Base-by-base conservation (phyloP, 2,888 invertebrate species). In the Eledona agricola region DNA sequence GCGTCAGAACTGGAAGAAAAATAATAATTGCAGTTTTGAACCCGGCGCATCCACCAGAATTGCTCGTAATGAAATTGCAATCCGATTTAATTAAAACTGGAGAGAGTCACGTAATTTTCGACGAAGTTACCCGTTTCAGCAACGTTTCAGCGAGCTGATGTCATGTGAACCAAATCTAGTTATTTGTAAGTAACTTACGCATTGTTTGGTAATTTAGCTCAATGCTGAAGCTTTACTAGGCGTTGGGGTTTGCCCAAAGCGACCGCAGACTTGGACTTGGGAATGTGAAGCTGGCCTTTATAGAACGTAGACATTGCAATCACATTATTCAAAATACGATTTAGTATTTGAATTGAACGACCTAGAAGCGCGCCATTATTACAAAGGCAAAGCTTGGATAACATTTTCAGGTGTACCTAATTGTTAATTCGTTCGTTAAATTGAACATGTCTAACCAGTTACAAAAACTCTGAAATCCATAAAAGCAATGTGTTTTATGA, bases 131-230 rank as follows among this genome's bases (percentile, higher is more conserved):
- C 45, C 45, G 45, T 35, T 51, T 38, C 51, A 51, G 31, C 22
- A 37, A 23, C 29, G 42, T 43, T 43, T 42, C 35, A 34, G 35
- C 34, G 32, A 45, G 37, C 31, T 46, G 40, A 46, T 47, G 55
- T 50, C 55, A 53, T 45, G 42, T 38, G 51, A 58, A 56, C 60
- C 55, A 46, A 60, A 51, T 59, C 57, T 57, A 63, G 57, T 63
- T 59, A 65, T 60, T 65, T 47, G 51, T 28, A 56, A 62, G 58
- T 43, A 58, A 61, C 60, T 62, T 60, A 57, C 49, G 60, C 59
- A 62, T 62, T 65, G 64, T 64, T 64, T 54, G 59, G 62, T 57
- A 64, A 65, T 63, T 62, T 60, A 55, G 47, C 51, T 52, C 53
- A 26, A 25, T 31, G 49, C 59, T 53, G 38, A 57, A 56, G 55